A percentile compares a stretch with the other conserved stretches of the same genome.
Conservation (phyloP, 30 jellyfish, hydroid and myxozoan species). For the Aurelia sp. region DNA sequence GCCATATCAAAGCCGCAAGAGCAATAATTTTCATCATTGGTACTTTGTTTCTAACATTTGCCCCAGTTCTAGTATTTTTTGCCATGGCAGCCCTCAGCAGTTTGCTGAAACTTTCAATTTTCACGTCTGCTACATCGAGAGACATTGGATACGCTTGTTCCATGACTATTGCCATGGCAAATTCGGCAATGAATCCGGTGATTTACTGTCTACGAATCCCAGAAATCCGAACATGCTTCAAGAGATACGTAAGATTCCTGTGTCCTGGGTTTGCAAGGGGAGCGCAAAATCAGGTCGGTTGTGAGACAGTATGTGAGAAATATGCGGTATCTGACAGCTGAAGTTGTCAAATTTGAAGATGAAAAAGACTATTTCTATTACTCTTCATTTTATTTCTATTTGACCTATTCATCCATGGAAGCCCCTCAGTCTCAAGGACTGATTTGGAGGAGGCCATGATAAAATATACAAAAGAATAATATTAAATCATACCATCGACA, state of each 20-base stretch:
- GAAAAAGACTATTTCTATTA: too few species aligned
- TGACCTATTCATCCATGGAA: too few species aligned
- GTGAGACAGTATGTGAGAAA: too few species aligned
- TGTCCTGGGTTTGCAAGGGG: too few species aligned
- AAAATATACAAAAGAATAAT: too few species aligned
- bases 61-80: conserved; percentile 1
- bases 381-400: too few species aligned
- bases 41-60: conserved; percentile 2
- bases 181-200: conserved; percentile 22
- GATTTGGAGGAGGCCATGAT: too few species aligned
- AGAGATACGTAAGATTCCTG: neutral
- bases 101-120: neutral
- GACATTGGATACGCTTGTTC: conserved; percentile 24
- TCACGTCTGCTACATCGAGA: neutral
- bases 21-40: conserved; percentile 11
- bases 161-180: conserved; percentile 18
- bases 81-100: conserved; percentile 6
- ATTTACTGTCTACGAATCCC: conserved; percentile 38
- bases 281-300: too few species aligned
- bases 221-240: conserved; percentile 14
- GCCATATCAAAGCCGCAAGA: neutral
- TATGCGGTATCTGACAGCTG: too few species aligned
- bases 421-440: too few species aligned
- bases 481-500: too few species aligned
- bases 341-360: too few species aligned